Base-by-base conservation (phyloP, 2,888 invertebrate species). In the Brachyptera putata region DNA sequence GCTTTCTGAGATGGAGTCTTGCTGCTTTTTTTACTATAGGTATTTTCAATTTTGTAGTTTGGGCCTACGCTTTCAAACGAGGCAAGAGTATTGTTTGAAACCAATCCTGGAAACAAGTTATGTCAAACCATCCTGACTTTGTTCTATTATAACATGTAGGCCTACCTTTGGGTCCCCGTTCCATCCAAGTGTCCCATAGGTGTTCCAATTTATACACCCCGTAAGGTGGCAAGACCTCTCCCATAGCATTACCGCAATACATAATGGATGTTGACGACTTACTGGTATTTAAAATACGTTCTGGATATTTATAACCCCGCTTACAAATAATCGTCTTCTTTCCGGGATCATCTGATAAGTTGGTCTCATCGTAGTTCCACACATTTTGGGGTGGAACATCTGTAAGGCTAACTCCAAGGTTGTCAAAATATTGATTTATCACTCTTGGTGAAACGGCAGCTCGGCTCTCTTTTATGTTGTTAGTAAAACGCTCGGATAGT, bases 171-270 rank as follows among this genome's bases (percentile, higher is more conserved):
- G 74, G 75, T 7, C 76, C 76, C 50, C 70, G 70, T 64, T 66
- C 64, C 4, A 66, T 69, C 76, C 76, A 77, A 7, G 71, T 69
- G 41, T 69, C 62, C 66, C 70, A 74, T n/a, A 76, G 39, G 60
- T 73, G 57, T 58, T 67, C 66, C 1, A 74, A 67, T 66, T 76
- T 77, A 64, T 76, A 76, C 0, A 75, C 72, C 3, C 75, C 71
- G 64, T 75, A 76, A 22, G 68, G 67, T 3, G 75, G 74, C 25
- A 75, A 63, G 1, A 73, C 21, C 41, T 65, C 61, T 4, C 75
- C 75, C 57, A 63, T 66, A 9, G 75, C 74, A 41, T 70, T 68
- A 9, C 68, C 72, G 56, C 72, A 69, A 60, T 75, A 67, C 75
- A 76, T 77, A 1, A 74, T 24, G 11, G 71, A 71, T 13, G 68